phyloP scores from a whole-genome alignment of 2,797 vertebrate species.

The Rhincodon typus region DNA sequence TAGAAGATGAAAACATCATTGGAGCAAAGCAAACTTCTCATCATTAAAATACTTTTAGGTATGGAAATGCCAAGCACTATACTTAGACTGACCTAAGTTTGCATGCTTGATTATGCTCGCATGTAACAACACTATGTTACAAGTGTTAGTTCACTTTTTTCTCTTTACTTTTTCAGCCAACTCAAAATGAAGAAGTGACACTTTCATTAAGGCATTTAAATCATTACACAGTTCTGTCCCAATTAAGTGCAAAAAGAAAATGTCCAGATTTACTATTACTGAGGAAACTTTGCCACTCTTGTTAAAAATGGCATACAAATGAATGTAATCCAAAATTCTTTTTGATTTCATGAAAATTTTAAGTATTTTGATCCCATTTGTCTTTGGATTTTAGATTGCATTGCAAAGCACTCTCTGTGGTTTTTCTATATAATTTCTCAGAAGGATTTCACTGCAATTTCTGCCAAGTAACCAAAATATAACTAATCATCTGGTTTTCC shows the following conservation, averaged over 20 bases:
- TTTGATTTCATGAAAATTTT: slow-evolving; percentile 4
- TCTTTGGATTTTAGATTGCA: background rate
- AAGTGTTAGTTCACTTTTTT: background rate
- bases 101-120: too few relatives aligned
- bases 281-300: background rate
- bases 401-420: background rate
- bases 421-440: slow-evolving; percentile 19
- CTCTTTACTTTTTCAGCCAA: background rate
- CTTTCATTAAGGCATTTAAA: background rate
- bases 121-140: too few relatives aligned
- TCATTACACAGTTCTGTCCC: background rate
- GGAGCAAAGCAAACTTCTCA: background rate
- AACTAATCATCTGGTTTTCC: background rate
- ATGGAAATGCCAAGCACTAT: background rate
- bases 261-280: background rate
- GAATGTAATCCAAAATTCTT: background rate
- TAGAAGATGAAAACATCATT: background rate
- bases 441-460: background rate
- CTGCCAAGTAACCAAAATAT: background rate
- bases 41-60: background rate
- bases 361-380: background rate
- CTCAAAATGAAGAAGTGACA: background rate
- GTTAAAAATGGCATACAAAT: background rate
- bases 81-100: background rate
- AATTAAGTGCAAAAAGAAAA: background rate